Evolutionary conservation across 2,113 vertebrate genomes (phyloP).

Genomic region (Mystacornis crossleyi): DNA sequence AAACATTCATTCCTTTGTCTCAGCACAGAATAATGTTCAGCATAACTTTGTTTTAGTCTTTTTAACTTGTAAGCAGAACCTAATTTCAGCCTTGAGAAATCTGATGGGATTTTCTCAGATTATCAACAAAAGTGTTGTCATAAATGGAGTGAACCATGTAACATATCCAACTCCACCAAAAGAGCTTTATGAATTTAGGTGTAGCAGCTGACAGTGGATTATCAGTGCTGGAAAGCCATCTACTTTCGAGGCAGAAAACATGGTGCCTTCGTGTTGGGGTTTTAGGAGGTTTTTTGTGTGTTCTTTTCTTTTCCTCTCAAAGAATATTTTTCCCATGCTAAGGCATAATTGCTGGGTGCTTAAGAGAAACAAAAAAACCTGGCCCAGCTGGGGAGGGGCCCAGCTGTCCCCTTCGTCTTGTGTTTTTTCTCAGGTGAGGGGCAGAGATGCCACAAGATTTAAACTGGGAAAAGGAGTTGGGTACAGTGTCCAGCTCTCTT

Average conservation of each 20-base stretch:
- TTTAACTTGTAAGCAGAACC: not conserved
- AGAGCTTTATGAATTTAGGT: not conserved
- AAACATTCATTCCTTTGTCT: not conserved
- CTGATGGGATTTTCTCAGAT: not conserved
- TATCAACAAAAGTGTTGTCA: rapidly evolving
- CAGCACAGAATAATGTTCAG: not conserved
- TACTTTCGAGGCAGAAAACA: not conserved
- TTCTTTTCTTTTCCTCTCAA: too few species aligned
- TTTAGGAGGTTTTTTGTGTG: too few species aligned
- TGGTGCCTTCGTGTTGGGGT: too few species aligned
- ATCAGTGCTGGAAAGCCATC: not conserved
- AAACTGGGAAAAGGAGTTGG: too few species aligned
- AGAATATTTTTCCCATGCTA: too few species aligned
- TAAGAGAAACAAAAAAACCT: too few species aligned
- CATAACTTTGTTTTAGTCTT: not conserved
- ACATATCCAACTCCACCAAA: not conserved
- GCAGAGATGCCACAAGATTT: too few species aligned
- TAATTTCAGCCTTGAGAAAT: not conserved
- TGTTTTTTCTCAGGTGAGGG: too few species aligned
- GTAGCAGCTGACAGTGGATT: not conserved
- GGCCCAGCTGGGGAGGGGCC: too few species aligned
- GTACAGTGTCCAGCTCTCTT: too few species aligned
- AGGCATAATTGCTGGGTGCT: too few species aligned
- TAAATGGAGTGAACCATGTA: not conserved
- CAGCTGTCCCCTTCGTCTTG: too few species aligned